Evolutionary conservation across 2,888 invertebrate genomes (phyloP).

Genomic region (Drosophila pegasa): DNA sequence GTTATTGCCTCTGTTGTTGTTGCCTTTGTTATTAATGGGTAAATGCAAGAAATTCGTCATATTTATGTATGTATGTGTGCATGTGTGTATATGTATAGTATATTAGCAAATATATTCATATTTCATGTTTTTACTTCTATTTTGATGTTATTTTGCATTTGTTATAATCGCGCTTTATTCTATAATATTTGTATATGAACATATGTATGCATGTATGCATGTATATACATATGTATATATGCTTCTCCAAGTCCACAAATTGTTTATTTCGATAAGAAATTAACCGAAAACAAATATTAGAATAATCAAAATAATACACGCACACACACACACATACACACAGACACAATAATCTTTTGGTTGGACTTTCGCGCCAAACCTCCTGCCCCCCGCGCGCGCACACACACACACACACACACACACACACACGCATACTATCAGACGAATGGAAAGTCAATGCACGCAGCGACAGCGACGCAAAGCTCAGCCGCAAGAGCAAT

Average conservation of each 20-base stretch:
- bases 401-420: neutral
- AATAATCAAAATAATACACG: conserved; percentile 7
- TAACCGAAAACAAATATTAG: conserved; percentile 10
- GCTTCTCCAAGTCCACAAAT: neutral
- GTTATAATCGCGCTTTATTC: conserved; percentile 1
- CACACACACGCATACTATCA: conserved; percentile 10
- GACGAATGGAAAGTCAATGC: conserved; percentile 75
- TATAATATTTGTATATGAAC: neutral
- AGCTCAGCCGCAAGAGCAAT: conserved; percentile 43
- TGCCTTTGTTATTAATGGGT: conserved; percentile 31
- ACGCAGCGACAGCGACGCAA: conserved; percentile 60
- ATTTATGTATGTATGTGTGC: conserved; percentile 1
- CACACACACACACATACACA: neutral
- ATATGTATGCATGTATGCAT: neutral
- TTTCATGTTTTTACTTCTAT: conserved; percentile 2
- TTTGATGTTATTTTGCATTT: neutral
- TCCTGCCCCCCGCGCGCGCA: neutral
- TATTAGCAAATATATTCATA: neutral
- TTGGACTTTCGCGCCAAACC: conserved; percentile 16
- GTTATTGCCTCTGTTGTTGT: conserved; percentile 37
- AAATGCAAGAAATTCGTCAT: conserved; percentile 61
- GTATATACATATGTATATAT: no score
- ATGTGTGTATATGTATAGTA: neutral
- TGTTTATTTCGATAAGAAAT: conserved; percentile 6
- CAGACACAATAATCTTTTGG: conserved; percentile 4